Base-by-base conservation (phyloP, 2,113 vertebrate species). In the Clarias batrachus region DNA sequence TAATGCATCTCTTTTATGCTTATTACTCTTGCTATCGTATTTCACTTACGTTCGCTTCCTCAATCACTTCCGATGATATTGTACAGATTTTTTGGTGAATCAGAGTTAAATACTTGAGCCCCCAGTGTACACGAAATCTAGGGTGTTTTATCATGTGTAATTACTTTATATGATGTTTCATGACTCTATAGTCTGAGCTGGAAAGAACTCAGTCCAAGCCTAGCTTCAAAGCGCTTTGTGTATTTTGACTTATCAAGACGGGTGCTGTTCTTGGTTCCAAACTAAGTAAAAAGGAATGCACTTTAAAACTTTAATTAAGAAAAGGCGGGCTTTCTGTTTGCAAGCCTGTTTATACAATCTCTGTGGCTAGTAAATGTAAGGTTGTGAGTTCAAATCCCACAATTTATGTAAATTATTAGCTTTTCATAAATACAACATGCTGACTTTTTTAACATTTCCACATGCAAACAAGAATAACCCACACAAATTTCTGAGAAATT, bases 1-100 rank as follows among this genome's bases (percentile, higher is more conserved):
- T 70, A 70, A 70, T 33, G 11, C 65, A 68, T 27, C n/a, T 30
- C n/a, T 0, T 66, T 13, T 12, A 66, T 4, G 65, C 65, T 66
- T 66, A 66, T 66, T 66, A 66, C n/a, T 66, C 63, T n/a, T 66
- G 63, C n/a, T 66, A 27, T 66, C 27, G 63, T 66, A 66, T 66
- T 66, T 66, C 63, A 66, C 63, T 4, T 27, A 66, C 4, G 25
- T 66, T 27, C n/a, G 13, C 2, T n/a, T 27, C 13, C n/a, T 66
- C 6, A 48, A 48, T 48, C 25, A 65, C 11, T 27, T 25, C 25
- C n/a, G 63, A 65, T n/a, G n/a, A 30, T n/a, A 66, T 66, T 12
- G 65, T 13, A 65, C 63, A 65, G 65, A 5, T 66, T 11, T 4
- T 12, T 66, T 27, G n/a, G n/a, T 13, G 27, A 27, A 6, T 27